phyloP scores from a whole-genome alignment of 2,113 vertebrate species.

The Climacteris rufus region DNA sequence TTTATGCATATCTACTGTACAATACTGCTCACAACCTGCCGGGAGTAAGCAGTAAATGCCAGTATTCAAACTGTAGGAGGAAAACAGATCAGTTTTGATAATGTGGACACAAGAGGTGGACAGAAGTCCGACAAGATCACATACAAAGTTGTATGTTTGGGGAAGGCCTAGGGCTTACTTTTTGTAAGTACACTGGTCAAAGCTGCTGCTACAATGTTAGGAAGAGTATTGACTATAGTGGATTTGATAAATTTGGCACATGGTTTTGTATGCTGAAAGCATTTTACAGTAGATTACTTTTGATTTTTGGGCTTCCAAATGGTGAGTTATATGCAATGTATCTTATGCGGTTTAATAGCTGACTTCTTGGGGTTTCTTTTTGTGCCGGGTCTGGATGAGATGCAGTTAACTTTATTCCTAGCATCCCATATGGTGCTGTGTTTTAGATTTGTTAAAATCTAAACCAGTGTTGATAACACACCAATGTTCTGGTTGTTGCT shows the following conservation, averaged over 20 bases:
- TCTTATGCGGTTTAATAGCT: neutral
- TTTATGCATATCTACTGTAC: constrained; percentile 44
- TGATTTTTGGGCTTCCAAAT: neutral
- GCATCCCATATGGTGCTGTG: neutral
- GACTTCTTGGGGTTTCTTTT: neutral
- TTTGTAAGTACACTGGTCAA: neutral
- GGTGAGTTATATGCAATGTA: neutral
- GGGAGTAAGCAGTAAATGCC: neutral
- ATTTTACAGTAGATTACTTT: neutral
- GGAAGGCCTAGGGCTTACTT: neutral
- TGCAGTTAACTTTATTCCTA: neutral
- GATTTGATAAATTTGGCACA: neutral
- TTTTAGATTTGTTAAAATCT: neutral
- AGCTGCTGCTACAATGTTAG: neutral
- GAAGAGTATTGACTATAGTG: neutral
- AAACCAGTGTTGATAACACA: neutral
- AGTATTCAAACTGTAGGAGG: neutral
- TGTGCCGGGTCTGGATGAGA: neutral
- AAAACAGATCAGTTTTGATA: neutral
- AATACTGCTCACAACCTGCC: neutral
- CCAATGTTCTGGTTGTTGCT: neutral
- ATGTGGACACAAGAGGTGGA: rapidly evolving
- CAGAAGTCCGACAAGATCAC: neutral
- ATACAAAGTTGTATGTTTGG: neutral
- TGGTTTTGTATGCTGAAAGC: neutral